These are phyloP conservation scores for Anastrepha ludens DNA, from an alignment of 1,140 invertebrate genomes.

Conservation along the genomic window DNA sequence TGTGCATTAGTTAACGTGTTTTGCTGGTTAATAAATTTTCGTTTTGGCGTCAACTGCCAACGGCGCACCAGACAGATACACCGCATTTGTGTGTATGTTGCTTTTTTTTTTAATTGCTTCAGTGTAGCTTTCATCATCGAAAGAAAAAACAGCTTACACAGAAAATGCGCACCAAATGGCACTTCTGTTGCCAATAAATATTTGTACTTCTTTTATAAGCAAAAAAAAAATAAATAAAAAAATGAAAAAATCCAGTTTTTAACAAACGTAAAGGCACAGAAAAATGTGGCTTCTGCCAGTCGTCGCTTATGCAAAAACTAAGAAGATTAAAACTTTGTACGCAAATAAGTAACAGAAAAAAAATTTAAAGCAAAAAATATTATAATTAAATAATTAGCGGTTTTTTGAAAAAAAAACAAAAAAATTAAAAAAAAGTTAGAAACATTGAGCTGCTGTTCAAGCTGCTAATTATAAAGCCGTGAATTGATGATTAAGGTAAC, in stretches of 20 bases:
- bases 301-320: neutral
- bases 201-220: too few relatives aligned
- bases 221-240: neutral
- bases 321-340: neutral
- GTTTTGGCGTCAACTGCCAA: slow-evolving; percentile 29
- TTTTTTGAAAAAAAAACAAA: neutral
- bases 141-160: neutral
- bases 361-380: neutral
- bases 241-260: slow-evolving; percentile 25
- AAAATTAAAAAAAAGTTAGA: neutral
- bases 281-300: slow-evolving; percentile 18
- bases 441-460: neutral
- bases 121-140: neutral
- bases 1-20: neutral
- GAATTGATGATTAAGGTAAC: neutral
- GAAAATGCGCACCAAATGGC: neutral
- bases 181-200: neutral
- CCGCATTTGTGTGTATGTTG: neutral
- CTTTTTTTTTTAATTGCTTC: neutral
- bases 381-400: slow-evolving; percentile 44
- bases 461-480: neutral
- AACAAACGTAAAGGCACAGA: neutral
- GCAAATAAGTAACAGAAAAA: slow-evolving; percentile 1
- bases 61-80: neutral
- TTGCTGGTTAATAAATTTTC: slow-evolving; percentile 12